These are phyloP conservation scores for Trachelus iudaicus DNA, from an alignment of 2,888 invertebrate species.

Conservation along the genomic window DNA sequence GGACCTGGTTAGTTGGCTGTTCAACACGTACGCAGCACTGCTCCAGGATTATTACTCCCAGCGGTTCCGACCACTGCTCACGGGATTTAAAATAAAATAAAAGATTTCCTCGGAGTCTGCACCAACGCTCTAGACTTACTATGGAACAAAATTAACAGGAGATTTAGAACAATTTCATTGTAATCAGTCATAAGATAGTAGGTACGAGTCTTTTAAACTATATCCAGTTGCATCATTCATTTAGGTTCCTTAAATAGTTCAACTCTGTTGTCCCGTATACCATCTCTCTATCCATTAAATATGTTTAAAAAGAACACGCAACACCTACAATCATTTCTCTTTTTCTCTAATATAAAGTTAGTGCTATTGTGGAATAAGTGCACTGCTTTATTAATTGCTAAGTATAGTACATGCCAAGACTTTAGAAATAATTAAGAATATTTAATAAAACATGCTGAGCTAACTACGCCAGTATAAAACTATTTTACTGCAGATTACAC, in stretches of 20 bases:
- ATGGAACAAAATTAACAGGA: conserved; percentile 45
- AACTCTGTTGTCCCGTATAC: background rate
- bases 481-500: background rate
- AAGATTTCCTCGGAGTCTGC: conserved; percentile 90
- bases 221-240: background rate
- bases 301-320: background rate
- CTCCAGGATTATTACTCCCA: conserved; percentile 89
- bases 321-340: background rate
- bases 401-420: background rate
- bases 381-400: background rate
- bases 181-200: conserved; percentile 8
- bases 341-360: background rate
- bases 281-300: background rate
- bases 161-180: conserved; percentile 8
- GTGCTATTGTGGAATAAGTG: background rate
- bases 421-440: background rate
- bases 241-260: background rate
- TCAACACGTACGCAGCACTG: conserved; percentile 84
- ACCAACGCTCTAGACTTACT: conserved; percentile 88
- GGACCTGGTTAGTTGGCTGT: conserved; percentile 75
- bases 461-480: background rate
- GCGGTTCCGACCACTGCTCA: conserved; percentile 88
- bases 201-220: conserved; percentile 1
- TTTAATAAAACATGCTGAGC: background rate
- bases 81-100: conserved; percentile 92